Base-by-base conservation (phyloP, 2,888 invertebrate genomes). In the Phorcus lineatus region DNA sequence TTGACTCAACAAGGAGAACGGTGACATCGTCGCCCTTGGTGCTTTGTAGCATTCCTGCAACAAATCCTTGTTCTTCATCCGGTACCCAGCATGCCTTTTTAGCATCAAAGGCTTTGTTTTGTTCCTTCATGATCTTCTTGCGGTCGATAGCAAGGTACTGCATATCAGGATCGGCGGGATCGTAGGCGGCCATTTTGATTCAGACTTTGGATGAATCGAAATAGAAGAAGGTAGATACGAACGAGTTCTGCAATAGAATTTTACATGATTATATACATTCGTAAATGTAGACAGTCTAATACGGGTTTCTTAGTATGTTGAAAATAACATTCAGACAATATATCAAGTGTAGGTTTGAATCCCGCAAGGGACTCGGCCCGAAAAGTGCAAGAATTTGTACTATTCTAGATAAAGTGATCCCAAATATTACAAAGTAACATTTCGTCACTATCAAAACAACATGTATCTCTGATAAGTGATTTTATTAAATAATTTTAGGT, bases 71-170 rank as follows among this genome's bases (percentile, higher is more conserved):
- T 95, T 98, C 98, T 92, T 98, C 97, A 94, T 97, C 97, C 92
- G 99, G 98, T 89, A 99, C 97, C 99, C 99, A 99, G 95, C 98
- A 98, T 93, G 97, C 97, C 95, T 99, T 99, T 95, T 99, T 99
- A 82, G 90, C 90, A 81, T 92, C 92, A 82, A 89, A 91, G 36
- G 91, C 81, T 78, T 87, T 83, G n/a, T 87, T 85, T 84, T 89
- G 89, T 81, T 91, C 89, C 82, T 88, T 88, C 88, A 91, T 81
- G 83, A 91, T 52, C 86, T 89, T 89, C 88, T 92, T 91, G 54
- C 88, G 85, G 85, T 91, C 91, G 9, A 91, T 87, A 74, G 88
- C 90, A 78, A 92, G 89, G 80, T 90, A 92, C 79, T 88, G 85
- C 80, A 90, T 91, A 80, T 92, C 92, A 54, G 91, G 90, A 84